Percentiles rank a stretch among this genome's conserved stretches.
phyloP scores from a whole-genome alignment of 2,888 invertebrate species.

The Cosmia pyralina region DNA sequence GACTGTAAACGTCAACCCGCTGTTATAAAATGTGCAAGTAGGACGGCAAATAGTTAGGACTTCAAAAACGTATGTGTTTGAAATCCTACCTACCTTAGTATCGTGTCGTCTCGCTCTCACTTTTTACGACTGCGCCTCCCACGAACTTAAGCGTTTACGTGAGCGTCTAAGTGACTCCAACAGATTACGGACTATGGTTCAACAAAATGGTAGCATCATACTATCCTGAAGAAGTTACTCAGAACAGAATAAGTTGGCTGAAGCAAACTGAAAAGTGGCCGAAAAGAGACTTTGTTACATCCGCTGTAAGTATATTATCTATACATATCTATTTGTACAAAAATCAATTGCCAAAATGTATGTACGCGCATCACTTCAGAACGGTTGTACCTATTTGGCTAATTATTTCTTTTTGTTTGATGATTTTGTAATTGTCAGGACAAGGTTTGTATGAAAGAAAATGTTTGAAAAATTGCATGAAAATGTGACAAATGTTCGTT shows the following conservation, averaged over 20 bases:
- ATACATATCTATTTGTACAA: too few relatives aligned
- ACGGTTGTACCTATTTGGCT: too few relatives aligned
- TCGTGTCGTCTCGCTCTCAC: neutral
- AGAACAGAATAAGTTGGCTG: slow-evolving; percentile 56
- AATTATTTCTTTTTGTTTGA: too few relatives aligned
- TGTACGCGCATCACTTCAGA: too few relatives aligned
- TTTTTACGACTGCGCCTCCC: neutral
- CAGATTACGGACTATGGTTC: slow-evolving; percentile 56
- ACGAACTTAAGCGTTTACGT: too few relatives aligned
- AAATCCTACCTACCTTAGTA: too few relatives aligned
- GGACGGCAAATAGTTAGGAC: neutral
- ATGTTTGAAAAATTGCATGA: too few relatives aligned
- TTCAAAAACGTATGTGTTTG: neutral
- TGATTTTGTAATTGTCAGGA: too few relatives aligned
- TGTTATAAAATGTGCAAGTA: neutral
- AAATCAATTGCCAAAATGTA: too few relatives aligned
- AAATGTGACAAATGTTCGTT: too few relatives aligned
- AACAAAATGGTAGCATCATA: slow-evolving; percentile 54
- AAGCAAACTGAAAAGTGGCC: slow-evolving; percentile 51
- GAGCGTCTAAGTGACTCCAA: neutral
- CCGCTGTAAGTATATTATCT: slow-evolving; percentile 53
- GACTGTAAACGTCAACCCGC: neutral
- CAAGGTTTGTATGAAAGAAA: too few relatives aligned
- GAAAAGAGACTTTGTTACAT: slow-evolving; percentile 46
- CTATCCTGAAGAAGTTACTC: slow-evolving; percentile 36